phyloP scores from a whole-genome alignment of 2,888 invertebrate species.

The Heliconius ismenius region DNA sequence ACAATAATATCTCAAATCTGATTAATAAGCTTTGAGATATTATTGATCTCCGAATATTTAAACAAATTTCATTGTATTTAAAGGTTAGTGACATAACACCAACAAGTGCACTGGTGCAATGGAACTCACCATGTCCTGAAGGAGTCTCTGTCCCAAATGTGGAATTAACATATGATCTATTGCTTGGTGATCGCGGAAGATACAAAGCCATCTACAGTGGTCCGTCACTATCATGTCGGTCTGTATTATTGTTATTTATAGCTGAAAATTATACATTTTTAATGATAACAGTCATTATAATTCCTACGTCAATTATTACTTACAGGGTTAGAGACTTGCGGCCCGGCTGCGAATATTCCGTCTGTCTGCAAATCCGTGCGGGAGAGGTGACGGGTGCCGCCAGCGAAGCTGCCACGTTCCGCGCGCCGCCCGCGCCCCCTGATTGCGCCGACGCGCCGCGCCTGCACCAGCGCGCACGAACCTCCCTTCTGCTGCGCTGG shows the following conservation, averaged over 20 bases:
- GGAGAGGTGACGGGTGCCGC: constrained; percentile 88
- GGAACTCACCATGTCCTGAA: constrained; percentile 85
- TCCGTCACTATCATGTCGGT: constrained; percentile 87
- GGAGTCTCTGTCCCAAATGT: constrained; percentile 71
- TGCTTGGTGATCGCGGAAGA: constrained; percentile 91
- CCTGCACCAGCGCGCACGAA: constrained; percentile 86
- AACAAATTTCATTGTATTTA: constrained; percentile 45
- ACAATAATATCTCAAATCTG: too few species aligned
- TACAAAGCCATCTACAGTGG: constrained; percentile 93
- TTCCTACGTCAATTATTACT: not conserved
- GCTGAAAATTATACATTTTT: not conserved
- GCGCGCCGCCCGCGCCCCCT: constrained; percentile 91
- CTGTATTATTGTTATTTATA: constrained; percentile 40
- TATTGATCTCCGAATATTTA: not conserved
- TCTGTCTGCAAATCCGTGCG: constrained; percentile 89
- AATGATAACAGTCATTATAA: not conserved
- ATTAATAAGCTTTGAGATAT: not conserved
- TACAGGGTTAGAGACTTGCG: constrained; percentile 88
- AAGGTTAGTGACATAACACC: constrained; percentile 92
- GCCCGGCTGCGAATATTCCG: constrained; percentile 93
- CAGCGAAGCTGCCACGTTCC: constrained; percentile 90
- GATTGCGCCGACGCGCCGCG: constrained; percentile 88
- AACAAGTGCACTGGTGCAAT: constrained; percentile 91
- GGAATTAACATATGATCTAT: constrained; percentile 90
- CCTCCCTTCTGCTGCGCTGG: constrained; percentile 87